Base-by-base conservation (phyloP, 2,113 vertebrate genomes). In the Oncorhynchus mykiss region DNA sequence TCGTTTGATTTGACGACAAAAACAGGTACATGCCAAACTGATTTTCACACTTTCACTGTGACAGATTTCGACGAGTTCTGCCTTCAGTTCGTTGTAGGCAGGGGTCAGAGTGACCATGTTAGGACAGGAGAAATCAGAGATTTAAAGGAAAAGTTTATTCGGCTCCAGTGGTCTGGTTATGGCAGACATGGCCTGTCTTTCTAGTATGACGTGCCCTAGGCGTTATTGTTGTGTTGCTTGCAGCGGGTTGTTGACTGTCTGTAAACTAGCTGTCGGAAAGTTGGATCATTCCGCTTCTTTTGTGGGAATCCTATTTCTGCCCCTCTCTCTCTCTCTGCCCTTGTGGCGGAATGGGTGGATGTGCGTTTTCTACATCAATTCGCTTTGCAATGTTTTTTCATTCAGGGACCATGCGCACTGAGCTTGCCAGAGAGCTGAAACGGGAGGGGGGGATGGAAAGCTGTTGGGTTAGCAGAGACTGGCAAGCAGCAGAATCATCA, bases 71-170 rank as follows among this genome's bases (percentile, higher is more conserved):
- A 0, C 3, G 20, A 16, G 24, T 4, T 59, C 22, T 2, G 2
- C 51, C 9, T 25, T 5, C 39, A 9, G 1, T 31, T 73, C 34
- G 39, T 31, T 51, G 11, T 75, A 49, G 74, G 84, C 51, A 22
- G 4, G 78, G 80, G 72, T 76, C 79, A 51, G 81, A 70, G 27
- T 22, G 78, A 70, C 64, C 81, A 57, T 20, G 54, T 27, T 77
- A 9, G 78, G 83, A 62, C 79, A 73, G 79, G 72, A 81, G 27
- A 88, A 91, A 88, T 88, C 87, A 86, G 74, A 88, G 84, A 89
- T 88, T 89, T 88, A 75, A 83, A 80, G 86, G 90, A 91, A 93
- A 94, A 94, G 90, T 94, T 94, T 81, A 85, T 89, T 86, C 62
- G 67, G 77, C 74, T 88, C 81, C 87, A 82, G 27, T 70, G 84